phyloP scores from a whole-genome alignment of 2,113 vertebrate species.

The Spilogale gracilis region DNA sequence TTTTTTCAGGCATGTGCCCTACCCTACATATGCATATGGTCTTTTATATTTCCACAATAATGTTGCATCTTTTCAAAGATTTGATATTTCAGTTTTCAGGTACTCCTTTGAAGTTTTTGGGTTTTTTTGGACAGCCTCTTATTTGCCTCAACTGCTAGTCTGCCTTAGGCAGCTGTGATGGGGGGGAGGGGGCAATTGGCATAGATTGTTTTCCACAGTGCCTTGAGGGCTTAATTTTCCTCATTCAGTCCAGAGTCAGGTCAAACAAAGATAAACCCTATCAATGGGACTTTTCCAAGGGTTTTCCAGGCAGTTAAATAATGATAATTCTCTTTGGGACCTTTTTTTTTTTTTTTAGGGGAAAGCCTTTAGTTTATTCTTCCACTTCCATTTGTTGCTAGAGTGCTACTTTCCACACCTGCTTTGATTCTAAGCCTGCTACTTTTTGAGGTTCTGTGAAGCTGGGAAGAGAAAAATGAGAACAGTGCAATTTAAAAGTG shows the following conservation, averaged over 20 bases:
- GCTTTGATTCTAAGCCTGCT: not conserved
- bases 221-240: not conserved
- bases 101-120: not conserved
- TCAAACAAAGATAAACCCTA: not conserved
- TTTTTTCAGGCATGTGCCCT: fast-evolving
- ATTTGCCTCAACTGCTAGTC: not conserved
- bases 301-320: not conserved
- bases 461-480: not conserved
- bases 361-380: too few species aligned
- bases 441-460: not conserved
- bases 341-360: not conserved
- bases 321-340: not conserved
- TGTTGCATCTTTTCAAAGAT: not conserved
- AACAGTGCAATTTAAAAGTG: not conserved
- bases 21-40: not conserved
- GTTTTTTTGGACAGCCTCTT: not conserved
- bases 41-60: not conserved
- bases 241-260: not conserved
- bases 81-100: not conserved
- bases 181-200: not conserved
- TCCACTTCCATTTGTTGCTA: not conserved
- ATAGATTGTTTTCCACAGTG: not conserved
- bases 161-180: not conserved
- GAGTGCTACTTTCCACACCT: not conserved
- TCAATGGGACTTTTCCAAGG: not conserved